Percentiles rank a stretch among this genome's conserved stretches.
phyloP scores from a whole-genome alignment of 2,888 invertebrate genomes.

The Thyatira batis region DNA sequence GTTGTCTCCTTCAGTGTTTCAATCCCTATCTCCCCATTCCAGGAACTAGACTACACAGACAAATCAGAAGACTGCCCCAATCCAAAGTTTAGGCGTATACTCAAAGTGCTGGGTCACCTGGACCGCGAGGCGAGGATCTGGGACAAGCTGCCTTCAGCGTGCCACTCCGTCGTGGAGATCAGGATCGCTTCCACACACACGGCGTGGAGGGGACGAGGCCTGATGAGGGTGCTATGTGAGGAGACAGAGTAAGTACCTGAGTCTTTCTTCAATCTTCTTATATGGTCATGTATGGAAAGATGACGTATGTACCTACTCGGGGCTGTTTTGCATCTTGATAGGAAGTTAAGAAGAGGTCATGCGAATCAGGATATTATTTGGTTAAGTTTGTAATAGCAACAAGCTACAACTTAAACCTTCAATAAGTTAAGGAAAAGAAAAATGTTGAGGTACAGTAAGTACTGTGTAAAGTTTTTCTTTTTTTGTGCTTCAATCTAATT shows the following conservation, averaged over 20 bases:
- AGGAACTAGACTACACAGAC: conserved; percentile 67
- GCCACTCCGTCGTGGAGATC: conserved; percentile 81
- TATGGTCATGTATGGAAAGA: too few relatives aligned
- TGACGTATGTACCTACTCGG: too few relatives aligned
- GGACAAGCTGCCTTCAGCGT: conserved; percentile 78
- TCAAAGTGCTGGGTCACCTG: conserved; percentile 81
- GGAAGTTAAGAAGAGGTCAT: too few relatives aligned
- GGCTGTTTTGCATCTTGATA: too few relatives aligned
- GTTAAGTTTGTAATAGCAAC: too few relatives aligned
- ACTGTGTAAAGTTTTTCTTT: too few relatives aligned
- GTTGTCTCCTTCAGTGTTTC: not conserved
- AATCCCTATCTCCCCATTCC: conserved; percentile 5
- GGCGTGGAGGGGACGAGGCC: conserved; percentile 85
- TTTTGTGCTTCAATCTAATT: too few relatives aligned
- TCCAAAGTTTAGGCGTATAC: conserved; percentile 84
- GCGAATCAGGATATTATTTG: too few relatives aligned
- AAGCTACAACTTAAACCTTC: too few relatives aligned
- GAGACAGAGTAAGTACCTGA: conserved; percentile 83
- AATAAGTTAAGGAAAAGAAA: too few relatives aligned
- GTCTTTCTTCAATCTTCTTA: not conserved
- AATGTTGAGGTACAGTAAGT: too few relatives aligned
- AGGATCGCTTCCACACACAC: conserved; percentile 86
- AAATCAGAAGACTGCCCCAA: conserved; percentile 81
- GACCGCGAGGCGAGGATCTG: conserved; percentile 82
- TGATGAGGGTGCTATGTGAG: conserved; percentile 85